Base-by-base conservation (phyloP, 2,888 invertebrate species). In the Amphipyra berbera region DNA sequence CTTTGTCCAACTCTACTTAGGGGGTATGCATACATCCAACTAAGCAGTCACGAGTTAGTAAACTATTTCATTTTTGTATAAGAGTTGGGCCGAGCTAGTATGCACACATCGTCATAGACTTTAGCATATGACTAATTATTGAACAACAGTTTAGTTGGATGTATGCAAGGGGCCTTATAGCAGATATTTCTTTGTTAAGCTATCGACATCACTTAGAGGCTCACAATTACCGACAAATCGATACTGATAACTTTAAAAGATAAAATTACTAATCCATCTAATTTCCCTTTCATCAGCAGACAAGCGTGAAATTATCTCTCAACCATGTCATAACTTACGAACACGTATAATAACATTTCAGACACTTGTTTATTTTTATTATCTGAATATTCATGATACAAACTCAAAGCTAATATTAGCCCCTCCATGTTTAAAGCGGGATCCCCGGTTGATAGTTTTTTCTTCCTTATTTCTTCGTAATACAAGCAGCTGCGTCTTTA, bases 331-430 rank as follows among this genome's bases (percentile, higher is more conserved):
- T 49, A 73, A 65, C 35, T 66, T 50, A 60, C 46, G 44, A 65
- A 67, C 60, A 59, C 60, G 56, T 47, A 63, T 60, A 57, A 73
- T 48, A 75, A 61, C 49, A 47, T 58, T 58, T 52, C 69, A 68
- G 69, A 46, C 27, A 59, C 55, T 66, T 61, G 73, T 68, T 74
- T 74, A 68, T 73, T 74, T 76, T 68, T 64, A 76, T 55, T 44
- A 55, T 21, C 61, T 75, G 47, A 68, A 76, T 68, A 76, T 78
- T 68, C 65, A 74, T 64, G 48, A 68, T 61, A 52, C 65, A 48
- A 57, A 59, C 64, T 50, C 56, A 13, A 33, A 50, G 61, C 48
- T 58, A 66, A 54, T 58, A 66, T 54, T 63, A 54, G 49, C 30
- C 50, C 45, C 54, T 55, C 57, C 49, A 62, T 45, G 53, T 55